A percentile compares a stretch with the other conserved stretches of the same genome.
These are phyloP conservation scores for Ernsta delagoae DNA, from an alignment of 2,888 invertebrate genomes.

Conservation along the genomic window DNA sequence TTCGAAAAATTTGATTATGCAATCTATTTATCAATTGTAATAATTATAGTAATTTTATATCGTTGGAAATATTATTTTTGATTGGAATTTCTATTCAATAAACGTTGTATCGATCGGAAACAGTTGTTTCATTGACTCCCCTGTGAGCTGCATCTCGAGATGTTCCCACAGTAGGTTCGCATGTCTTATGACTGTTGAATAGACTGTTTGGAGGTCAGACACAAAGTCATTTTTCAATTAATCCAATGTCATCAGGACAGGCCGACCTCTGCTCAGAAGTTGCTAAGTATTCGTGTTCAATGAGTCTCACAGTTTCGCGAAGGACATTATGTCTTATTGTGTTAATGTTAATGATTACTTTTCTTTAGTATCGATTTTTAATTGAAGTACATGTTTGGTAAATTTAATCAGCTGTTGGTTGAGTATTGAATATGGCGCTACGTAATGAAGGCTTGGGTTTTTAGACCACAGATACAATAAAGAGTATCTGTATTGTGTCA, in stretches of 20 bases:
- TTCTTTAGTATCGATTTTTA: conserved; percentile 42
- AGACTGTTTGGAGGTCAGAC: conserved; percentile 68
- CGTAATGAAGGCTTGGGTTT: no score
- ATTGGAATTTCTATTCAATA: conserved; percentile 66
- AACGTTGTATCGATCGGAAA: conserved; percentile 62
- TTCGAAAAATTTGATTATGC: conserved; percentile 82
- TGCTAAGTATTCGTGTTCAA: conserved; percentile 51
- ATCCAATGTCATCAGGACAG: conserved; percentile 77
- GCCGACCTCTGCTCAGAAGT: conserved; percentile 62
- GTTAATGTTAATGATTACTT: conserved; percentile 51
- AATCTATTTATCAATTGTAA: conserved; percentile 61
- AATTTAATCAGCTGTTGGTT: conserved; percentile 65
- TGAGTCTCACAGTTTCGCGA: conserved; percentile 35
- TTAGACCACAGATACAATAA: no score
- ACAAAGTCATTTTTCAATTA: conserved; percentile 80
- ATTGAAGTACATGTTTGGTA: conserved; percentile 51
- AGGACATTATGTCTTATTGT: conserved; percentile 54
- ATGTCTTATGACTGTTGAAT: conserved; percentile 59
- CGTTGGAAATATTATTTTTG: conserved; percentile 49
- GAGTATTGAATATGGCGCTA: conserved; percentile 11
- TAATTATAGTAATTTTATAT: conserved; percentile 41
- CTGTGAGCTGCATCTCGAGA: conserved; percentile 40
- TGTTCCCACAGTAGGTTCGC: conserved; percentile 63
- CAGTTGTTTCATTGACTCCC: conserved; percentile 45
- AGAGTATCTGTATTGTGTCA: no score